These are phyloP conservation scores for Rotaria magnacalcarata DNA, from an alignment of 2,888 invertebrate genomes.

Conservation along the genomic window DNA sequence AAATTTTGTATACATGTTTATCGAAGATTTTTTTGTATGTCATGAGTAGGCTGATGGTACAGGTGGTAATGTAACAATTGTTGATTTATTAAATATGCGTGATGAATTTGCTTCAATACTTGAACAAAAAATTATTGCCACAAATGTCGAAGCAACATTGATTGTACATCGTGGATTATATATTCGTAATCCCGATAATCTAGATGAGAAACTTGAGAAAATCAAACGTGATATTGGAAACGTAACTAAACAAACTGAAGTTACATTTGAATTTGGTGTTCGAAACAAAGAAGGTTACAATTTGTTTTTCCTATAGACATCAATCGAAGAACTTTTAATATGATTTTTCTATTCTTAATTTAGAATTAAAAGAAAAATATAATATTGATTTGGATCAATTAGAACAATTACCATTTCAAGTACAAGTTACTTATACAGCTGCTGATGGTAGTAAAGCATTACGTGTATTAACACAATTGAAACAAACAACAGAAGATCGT, in stretches of 20 bases:
- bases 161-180: constrained; percentile 54
- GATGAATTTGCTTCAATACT: constrained; percentile 57
- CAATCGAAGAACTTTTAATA: no score
- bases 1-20: not conserved
- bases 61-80: constrained; percentile 53
- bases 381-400: constrained; percentile 10
- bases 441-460: constrained; percentile 55
- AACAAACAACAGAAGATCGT: constrained; percentile 38
- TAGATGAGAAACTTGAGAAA: constrained; percentile 33
- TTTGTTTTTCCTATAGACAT: no score
- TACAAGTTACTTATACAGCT: constrained; percentile 54
- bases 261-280: constrained; percentile 45
- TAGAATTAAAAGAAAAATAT: constrained; percentile 23
- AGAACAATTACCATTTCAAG: constrained; percentile 53
- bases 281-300: constrained; percentile 35
- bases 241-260: constrained; percentile 39
- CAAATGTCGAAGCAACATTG: constrained; percentile 55
- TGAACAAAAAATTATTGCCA: constrained; percentile 55
- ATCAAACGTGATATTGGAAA: constrained; percentile 40
- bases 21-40: not conserved
- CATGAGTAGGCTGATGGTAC: constrained; percentile 38
- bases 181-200: constrained; percentile 35
- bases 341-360: not conserved
- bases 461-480: constrained; percentile 49
- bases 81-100: constrained; percentile 55